Evolutionary conservation across 2,888 invertebrate genomes (phyloP), one percentile per base, ranked within the genome.

Genomic region (Fabriciana adippe): DNA sequence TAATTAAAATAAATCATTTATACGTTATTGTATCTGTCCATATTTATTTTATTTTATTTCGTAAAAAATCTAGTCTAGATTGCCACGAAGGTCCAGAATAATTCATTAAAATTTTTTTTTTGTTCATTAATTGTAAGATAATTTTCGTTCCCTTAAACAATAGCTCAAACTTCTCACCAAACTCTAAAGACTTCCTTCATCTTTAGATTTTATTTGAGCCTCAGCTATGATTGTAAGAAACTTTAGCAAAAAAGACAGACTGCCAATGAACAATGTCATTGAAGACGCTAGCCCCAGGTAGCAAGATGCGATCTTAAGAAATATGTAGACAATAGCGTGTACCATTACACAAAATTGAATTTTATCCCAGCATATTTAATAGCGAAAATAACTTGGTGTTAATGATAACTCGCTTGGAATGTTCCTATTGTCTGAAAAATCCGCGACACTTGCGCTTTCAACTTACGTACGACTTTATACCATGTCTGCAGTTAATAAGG

Each of bases 241-340:
- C 55, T 60, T 65, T 63, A 51, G 68, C 68, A 68, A 70, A 71
- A 73, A 86, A 80, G 72, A 74, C 73, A 76, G 78, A 81, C 81
- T 79, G 80, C 75, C 71, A 62, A 50, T 77, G 75, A 80, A 88
- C 86, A 88, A 88, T 80, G 77, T 73, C 73, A 75, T 72, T 69
- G 73, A 79, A 79, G 78, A 79, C 78, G 75, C 64, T 76, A 57
- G 71, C 78, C 77, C 77, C 91, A 91, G 92, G 92, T 92, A 90
- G 79, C 85, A 90, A 91, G 90, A 91, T 90, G 89, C 82, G 81
- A 85, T 85, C 89, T 89, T 89, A 88, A 89, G 90, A 87, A 59
- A 87, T 84, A 74, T 69, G 66, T 41, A 70, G 73, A 82, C 81
- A 80, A 83, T 76, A 70, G 72, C 11, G 16, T 50, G 31, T 45